Conservation (phyloP, 2,113 vertebrate species). For the Campylomormyrus numenius region DNA sequence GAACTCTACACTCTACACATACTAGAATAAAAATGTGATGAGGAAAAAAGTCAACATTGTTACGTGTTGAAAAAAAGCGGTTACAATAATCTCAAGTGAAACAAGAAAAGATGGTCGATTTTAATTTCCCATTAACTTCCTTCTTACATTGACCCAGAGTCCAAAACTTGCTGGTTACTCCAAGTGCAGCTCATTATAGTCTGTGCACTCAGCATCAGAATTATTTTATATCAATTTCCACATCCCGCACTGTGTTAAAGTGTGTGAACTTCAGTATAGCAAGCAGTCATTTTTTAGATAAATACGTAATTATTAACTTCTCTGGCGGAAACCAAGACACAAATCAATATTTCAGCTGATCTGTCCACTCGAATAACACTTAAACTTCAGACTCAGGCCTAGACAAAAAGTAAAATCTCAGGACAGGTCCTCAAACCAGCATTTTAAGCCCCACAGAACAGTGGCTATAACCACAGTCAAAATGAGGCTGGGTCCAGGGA, state of each 20-base stretch:
- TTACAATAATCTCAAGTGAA: not conserved
- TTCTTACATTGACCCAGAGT: not conserved
- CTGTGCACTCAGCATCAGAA: not conserved
- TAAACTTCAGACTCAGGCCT: not conserved
- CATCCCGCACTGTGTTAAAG: not conserved
- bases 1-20: not conserved
- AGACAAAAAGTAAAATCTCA: not conserved
- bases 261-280: not conserved
- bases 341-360: not conserved
- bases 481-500: not conserved
- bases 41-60: not conserved
- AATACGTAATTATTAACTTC: not conserved
- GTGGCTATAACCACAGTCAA: not conserved
- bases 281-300: not conserved
- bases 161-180: not conserved
- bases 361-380: not conserved
- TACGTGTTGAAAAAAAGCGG: not conserved
- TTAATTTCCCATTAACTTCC: not conserved
- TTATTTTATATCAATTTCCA: not conserved
- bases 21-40: not conserved
- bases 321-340: not conserved
- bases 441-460: not conserved
- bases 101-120: not conserved
- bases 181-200: not conserved
- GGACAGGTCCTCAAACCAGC: not conserved